Evolutionary conservation across 2,888 invertebrate genomes (phyloP), one percentile per base, ranked within the genome.

Genomic region (Callyntrura sp.): DNA sequence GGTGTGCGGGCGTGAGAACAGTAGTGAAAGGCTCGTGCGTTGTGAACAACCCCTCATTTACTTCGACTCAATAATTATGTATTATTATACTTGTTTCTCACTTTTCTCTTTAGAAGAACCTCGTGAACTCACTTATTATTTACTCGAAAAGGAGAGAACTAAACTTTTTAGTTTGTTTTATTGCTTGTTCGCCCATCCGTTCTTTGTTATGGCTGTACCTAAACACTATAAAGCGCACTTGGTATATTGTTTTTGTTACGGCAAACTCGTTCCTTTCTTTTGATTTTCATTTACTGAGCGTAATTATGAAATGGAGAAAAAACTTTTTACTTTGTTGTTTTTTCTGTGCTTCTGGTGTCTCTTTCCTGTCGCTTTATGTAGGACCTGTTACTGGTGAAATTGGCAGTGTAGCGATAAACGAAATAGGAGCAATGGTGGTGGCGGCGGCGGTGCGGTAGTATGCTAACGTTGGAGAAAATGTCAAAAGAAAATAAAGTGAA

Each of bases 311-410:
- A 78, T 70, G 79, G 62, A 82, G 70, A 85, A 85, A 85, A 76
- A 76, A 76, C 76, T 85, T 85, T 85, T 85, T 76, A 85, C 85
- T 85, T 85, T 85, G 85, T 85, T 85, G 73, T 85, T 85, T 17
- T 25, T 23, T 55, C 57, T 23, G 20, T 51, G 48, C 11, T 51
- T 76, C 23, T 48, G 9, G 20, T 25, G 45, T 62, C 12, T 9
- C 48, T 70, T 82, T 82, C 43, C 57, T 78, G 4, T 78, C 35
- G 25, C n/a, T 76, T 23, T 23, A 23, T 23, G 25, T 23, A 48
- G 79, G 43, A 79, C 79, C 60, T 79, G 79, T 60, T 79, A 60
- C 79, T 79, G 57, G 79, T 43, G 43, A 57, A 57, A 85, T 76
- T 55, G 60, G 85, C 60, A 85, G 57, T 35, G 79, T 45, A 85